These are phyloP conservation scores for Tribolium madens DNA, from an alignment of 1,140 invertebrate genomes.

Conservation along the genomic window DNA sequence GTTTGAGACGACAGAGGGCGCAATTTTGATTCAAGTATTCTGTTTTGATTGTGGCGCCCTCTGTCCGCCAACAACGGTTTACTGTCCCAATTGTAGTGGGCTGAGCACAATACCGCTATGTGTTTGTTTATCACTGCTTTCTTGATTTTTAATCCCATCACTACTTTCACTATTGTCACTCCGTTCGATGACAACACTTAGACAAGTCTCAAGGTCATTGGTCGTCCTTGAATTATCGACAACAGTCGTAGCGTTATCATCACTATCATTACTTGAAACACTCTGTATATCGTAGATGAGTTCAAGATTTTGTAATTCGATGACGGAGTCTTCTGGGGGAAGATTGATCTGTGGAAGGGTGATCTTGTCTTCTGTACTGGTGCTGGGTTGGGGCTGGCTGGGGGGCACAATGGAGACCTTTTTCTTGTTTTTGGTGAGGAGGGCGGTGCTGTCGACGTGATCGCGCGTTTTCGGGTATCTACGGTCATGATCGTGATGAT, in stretches of 20 bases:
- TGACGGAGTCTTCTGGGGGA: constrained; percentile 62
- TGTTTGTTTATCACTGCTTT: constrained; percentile 54
- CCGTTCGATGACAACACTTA: constrained; percentile 61
- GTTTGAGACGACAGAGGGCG: background rate
- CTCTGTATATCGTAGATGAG: constrained; percentile 64
- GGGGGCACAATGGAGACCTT: constrained; percentile 64
- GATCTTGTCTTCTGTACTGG: constrained; percentile 55
- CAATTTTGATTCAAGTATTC: background rate
- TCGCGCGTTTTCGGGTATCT: constrained; percentile 45
- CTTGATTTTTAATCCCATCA: constrained; percentile 41
- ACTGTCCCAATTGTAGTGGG: constrained; percentile 67
- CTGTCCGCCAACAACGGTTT: constrained; percentile 51
- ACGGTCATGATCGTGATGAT: background rate
- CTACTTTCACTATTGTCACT: constrained; percentile 57
- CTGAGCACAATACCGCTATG: constrained; percentile 67
- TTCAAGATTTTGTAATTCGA: constrained; percentile 65
- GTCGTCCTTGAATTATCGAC: constrained; percentile 50
- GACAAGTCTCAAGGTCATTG: constrained; percentile 59
- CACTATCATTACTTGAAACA: constrained; percentile 64
- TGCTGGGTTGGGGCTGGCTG: constrained; percentile 60
- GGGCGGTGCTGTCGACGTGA: constrained; percentile 21
- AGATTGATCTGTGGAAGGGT: constrained; percentile 52
- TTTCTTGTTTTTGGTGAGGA: constrained; percentile 55
- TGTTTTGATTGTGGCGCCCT: background rate
- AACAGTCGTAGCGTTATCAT: constrained; percentile 51